Conservation (phyloP, 2,797 vertebrate genomes). For the Kryptolebias ocellatus region DNA sequence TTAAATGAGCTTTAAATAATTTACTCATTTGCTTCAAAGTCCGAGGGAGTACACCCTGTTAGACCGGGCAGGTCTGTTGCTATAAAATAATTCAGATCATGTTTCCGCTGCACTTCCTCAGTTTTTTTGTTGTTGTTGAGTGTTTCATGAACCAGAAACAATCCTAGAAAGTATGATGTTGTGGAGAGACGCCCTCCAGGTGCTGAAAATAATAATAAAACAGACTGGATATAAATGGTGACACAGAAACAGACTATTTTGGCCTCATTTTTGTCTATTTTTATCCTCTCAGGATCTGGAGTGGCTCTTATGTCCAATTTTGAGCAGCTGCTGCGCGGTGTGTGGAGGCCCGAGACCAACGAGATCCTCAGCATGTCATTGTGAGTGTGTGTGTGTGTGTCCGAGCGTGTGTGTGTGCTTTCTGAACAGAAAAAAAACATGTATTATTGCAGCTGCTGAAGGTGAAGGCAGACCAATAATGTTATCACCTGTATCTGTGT, state of each 20-base stretch:
- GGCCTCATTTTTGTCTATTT: constrained; percentile 66
- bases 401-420: background rate
- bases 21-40: no score
- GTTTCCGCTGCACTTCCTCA: background rate
- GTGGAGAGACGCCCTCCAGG: constrained; percentile 10
- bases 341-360: constrained; percentile 96
- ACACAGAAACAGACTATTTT: constrained; percentile 20
- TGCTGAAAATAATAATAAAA: constrained; percentile 10
- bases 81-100: no score
- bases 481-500: no score
- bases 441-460: no score
- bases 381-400: constrained; percentile 80
- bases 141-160: background rate
- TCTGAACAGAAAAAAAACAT: background rate
- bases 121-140: background rate
- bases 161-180: background rate
- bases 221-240: background rate
- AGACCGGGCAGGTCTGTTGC: no score
- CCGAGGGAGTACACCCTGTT: no score
- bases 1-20: no score
- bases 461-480: no score
- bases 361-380: constrained; percentile 98
- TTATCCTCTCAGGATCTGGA: constrained; percentile 87
- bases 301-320: constrained; percentile 94
- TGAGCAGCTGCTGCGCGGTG: constrained; percentile 94